These are phyloP conservation scores for Cecidostiba fungosa DNA, from an alignment of 2,888 invertebrate species.

Conservation along the genomic window DNA sequence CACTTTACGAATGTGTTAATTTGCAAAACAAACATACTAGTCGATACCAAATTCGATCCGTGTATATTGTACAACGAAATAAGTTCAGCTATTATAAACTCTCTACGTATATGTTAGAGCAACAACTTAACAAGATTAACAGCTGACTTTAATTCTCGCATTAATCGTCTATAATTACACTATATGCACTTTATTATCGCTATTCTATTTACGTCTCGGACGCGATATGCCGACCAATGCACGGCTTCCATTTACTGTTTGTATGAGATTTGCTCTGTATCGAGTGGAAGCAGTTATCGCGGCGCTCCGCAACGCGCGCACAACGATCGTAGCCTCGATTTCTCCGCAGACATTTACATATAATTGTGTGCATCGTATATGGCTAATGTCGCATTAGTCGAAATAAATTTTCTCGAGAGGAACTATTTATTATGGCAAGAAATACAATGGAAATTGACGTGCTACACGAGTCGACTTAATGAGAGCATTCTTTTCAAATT, in stretches of 20 bases:
- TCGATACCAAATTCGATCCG: no score
- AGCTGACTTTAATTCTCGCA: background rate
- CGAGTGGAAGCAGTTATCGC: conserved; percentile 34
- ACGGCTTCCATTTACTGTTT: background rate
- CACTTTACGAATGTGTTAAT: background rate
- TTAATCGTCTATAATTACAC: conserved; percentile 25
- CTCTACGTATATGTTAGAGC: background rate
- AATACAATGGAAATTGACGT: conserved; percentile 44
- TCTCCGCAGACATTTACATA: conserved; percentile 51
- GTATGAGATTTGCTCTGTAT: conserved; percentile 19
- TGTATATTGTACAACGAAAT: background rate
- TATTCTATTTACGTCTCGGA: conserved; percentile 26
- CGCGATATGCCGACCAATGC: background rate
- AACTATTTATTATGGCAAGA: background rate
- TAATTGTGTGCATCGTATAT: conserved; percentile 21
- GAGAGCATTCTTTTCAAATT: background rate
- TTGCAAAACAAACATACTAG: background rate
- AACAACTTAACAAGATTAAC: background rate
- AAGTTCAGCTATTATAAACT: background rate
- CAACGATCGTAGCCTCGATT: conserved; percentile 37
- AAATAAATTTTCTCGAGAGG: conserved; percentile 35
- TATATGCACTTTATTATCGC: conserved; percentile 30
- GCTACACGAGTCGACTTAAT: background rate
- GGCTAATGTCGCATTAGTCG: conserved; percentile 31
- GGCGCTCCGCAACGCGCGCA: background rate